These are phyloP conservation scores for Urocynchramus pylzowi DNA, from an alignment of 2,113 vertebrate species.

Conservation along the genomic window DNA sequence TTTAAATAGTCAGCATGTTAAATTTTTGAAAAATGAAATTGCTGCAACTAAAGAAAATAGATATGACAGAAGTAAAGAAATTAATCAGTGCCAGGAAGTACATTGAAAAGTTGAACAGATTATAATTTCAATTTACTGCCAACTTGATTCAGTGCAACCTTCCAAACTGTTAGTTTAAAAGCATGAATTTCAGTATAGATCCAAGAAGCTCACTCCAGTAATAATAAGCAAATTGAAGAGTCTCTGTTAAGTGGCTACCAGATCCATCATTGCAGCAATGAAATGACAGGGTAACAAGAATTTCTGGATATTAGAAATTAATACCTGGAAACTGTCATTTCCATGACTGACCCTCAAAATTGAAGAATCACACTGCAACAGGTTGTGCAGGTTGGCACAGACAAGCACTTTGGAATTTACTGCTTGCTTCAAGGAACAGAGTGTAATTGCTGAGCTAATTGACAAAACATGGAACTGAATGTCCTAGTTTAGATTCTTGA, in stretches of 20 bases:
- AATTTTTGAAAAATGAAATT: background rate
- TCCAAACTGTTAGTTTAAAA: constrained; percentile 9
- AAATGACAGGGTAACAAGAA: background rate
- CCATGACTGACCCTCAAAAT: background rate
- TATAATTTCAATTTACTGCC: constrained; percentile 12
- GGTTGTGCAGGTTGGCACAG: background rate
- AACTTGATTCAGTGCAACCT: background rate
- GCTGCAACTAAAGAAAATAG: constrained; percentile 9
- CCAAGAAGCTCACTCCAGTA: background rate
- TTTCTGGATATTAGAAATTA: background rate
- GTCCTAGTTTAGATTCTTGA: background rate
- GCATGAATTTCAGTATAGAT: background rate
- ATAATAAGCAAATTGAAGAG: background rate
- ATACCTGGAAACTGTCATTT: background rate
- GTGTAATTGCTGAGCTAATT: background rate
- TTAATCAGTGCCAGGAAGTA: constrained; percentile 6
- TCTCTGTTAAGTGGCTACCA: background rate
- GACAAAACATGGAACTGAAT: background rate
- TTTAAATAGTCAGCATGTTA: background rate
- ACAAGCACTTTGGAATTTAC: background rate
- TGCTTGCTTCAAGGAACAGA: background rate
- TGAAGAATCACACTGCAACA: background rate
- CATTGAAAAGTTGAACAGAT: constrained; percentile 6
- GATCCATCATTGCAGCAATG: background rate
- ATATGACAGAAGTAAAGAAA: constrained; percentile 10